Conservation (phyloP, 2,888 invertebrate species). For the Minunthozetes semirufus region DNA sequence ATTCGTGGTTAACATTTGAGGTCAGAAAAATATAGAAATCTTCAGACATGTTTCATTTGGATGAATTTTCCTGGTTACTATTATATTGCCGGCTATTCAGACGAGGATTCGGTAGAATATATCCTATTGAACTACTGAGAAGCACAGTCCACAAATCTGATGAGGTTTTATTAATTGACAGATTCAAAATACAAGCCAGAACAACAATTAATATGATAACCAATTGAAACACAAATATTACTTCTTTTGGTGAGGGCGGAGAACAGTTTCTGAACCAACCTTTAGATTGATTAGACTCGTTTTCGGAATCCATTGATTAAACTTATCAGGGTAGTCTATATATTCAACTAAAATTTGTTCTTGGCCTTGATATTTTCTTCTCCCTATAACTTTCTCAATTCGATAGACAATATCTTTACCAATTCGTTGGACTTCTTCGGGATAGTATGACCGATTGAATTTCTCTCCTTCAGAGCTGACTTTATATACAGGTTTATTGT, state of each 20-base stretch:
- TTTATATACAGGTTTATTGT: not conserved
- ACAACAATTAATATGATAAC: not conserved
- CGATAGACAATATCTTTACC: not conserved
- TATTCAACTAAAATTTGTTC: conserved; percentile 6
- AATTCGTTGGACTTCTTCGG: not conserved
- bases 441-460: not conserved
- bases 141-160: conserved; percentile 2
- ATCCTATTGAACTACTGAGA: conserved; percentile 17
- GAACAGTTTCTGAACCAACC: not conserved
- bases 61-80: not conserved
- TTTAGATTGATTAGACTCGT: not conserved
- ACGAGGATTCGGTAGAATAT: conserved; percentile 10
- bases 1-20: not conserved
- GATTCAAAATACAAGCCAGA: not conserved
- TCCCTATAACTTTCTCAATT: not conserved
- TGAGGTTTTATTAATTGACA: not conserved
- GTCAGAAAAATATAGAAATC: not conserved
- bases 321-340: not conserved
- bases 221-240: not conserved
- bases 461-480: not conserved
- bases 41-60: not conserved
- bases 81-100: not conserved
- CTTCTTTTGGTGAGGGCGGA: not conserved
- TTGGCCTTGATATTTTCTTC: not conserved
- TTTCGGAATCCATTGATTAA: not conserved